Base-by-base conservation (phyloP, 2,888 invertebrate genomes). In the Tetrapedia diversipes region DNA sequence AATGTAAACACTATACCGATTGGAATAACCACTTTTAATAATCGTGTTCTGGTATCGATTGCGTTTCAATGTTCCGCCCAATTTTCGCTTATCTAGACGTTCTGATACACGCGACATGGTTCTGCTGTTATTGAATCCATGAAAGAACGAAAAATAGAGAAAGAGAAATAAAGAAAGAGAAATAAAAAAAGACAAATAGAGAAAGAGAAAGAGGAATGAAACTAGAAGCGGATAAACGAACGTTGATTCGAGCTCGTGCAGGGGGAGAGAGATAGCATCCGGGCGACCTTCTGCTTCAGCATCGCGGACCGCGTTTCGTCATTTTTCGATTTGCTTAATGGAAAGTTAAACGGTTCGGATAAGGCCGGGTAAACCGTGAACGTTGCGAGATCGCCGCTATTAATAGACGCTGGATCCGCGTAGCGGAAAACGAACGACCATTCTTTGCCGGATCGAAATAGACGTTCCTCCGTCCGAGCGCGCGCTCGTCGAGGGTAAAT, bases 291-390 rank as follows among this genome's bases (percentile, higher is more conserved):
- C 54, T 24, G 22, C 29, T n/a, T n/a, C n/a, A n/a, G 54, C 59
- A n/a, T 24, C 39, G 57, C 8, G 16, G 53, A 45, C 4, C 51
- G 59, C 16, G 56, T 76, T 74, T 63, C 73, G 61, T 41, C 51
- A 67, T 76, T 74, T 76, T 63, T 63, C 76, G 67, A 68, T 59
- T 53, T 16, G 74, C 51, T 63, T 63, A 74, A 76, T 76, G 74
- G 76, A 76, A 74, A 74, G 67, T 63, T 76, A 61, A 76, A 74
- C 76, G 66, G 59, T 47, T 34, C 61, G 14, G 76, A 76, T 76
- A 73, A 73, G 41, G 16, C 4, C 67, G 61, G 76, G 53, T 67
- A 67, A 74, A 61, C 45, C 10, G 39, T 3, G 24, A 63, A 65
- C 39, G 65, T 75, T 49, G 65, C 75, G 65, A 47, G 56, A 74